Evolutionary conservation across 2,797 vertebrate species (phyloP).

Genomic region (Cyprinodon diabolis): DNA sequence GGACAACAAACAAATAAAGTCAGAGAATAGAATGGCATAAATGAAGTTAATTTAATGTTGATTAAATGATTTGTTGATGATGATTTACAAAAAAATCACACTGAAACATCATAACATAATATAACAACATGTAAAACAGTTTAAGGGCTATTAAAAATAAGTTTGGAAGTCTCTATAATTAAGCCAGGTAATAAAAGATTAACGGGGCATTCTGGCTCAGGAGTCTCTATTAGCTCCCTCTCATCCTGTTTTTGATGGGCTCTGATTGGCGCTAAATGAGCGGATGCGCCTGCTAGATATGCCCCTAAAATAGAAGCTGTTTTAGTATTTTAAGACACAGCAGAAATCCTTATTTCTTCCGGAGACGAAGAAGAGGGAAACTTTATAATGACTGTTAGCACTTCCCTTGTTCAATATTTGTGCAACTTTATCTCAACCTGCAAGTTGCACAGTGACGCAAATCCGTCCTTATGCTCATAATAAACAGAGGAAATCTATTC

Average conservation of each 20-base stretch:
- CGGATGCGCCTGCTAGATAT: slow-evolving; percentile 95
- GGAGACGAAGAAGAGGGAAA: slow-evolving; percentile 83
- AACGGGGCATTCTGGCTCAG: slow-evolving; percentile 9
- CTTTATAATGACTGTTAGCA: slow-evolving; percentile 95
- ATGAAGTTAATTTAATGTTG: background rate
- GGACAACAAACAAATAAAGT: background rate
- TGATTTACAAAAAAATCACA: no score
- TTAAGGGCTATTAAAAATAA: background rate
- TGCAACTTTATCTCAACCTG: slow-evolving; percentile 97
- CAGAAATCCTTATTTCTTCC: slow-evolving; percentile 99
- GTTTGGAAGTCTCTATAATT: background rate
- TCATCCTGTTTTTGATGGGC: slow-evolving; percentile 96
- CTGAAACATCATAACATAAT: no score
- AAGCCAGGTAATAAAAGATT: slow-evolving; percentile 2
- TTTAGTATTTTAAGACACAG: slow-evolving; percentile 98
- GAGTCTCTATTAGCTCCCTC: slow-evolving; percentile 78
- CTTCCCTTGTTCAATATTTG: slow-evolving; percentile 99
- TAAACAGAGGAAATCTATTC: slow-evolving; percentile 96
- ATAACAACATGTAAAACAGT: background rate
- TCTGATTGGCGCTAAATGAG: slow-evolving; percentile 92
- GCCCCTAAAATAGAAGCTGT: slow-evolving; percentile 91
- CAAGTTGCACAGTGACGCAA: slow-evolving; percentile 98
- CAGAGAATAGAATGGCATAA: background rate
- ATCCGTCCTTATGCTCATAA: slow-evolving; percentile 95
- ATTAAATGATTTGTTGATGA: no score